Base-by-base conservation (phyloP, 1,140 invertebrate genomes). In the Arctopsyche grandis region DNA sequence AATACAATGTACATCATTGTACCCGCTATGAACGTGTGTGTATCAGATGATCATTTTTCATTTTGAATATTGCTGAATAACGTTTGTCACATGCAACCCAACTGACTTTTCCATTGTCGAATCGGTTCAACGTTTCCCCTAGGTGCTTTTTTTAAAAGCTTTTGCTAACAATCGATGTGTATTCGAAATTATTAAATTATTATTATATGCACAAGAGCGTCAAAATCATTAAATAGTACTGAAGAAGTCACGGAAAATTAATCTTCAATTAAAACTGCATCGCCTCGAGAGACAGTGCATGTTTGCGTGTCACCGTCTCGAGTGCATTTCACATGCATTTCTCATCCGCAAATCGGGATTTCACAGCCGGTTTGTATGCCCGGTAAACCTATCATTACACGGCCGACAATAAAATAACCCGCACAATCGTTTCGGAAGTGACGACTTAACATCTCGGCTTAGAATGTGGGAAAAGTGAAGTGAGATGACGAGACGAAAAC, bases 291-390 rank as follows among this genome's bases (percentile, higher is more conserved):
- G 12, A 52, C 48, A 52, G 48, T 52, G 48, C 48, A 52, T 52
- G 48, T 52, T 38, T 22, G 63, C 63, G 63, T 66, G 63, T 66
- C 63, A 29, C 24, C 63, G 14, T 26, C 63, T 10, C 0, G 5
- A 24, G 22, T 22, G 24, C 46, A 74, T 56, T 74, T 56, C 71
- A 24, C 43, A 74, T 74, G 71, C 71, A 74, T 74, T 74, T 74
- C 71, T 56, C 71, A 74, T 74, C 69, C 69, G 43, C 69, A 19
- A 73, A 73, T 48, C 46, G 44, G 60, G 71, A 74, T 56, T 74
- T 74, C 71, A 24, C 71, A 74, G 71, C 22, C 44, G 22, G 71
- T 14, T 74, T 71, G 69, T 71, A 12, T 14, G 69, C 21, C 29
- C 24, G 14, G 29, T 43, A 29, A 26, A 52, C 22, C 24, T 70